These are phyloP conservation scores for Drosophila nasuta DNA, from an alignment of 1,140 invertebrate species.

Conservation along the genomic window DNA sequence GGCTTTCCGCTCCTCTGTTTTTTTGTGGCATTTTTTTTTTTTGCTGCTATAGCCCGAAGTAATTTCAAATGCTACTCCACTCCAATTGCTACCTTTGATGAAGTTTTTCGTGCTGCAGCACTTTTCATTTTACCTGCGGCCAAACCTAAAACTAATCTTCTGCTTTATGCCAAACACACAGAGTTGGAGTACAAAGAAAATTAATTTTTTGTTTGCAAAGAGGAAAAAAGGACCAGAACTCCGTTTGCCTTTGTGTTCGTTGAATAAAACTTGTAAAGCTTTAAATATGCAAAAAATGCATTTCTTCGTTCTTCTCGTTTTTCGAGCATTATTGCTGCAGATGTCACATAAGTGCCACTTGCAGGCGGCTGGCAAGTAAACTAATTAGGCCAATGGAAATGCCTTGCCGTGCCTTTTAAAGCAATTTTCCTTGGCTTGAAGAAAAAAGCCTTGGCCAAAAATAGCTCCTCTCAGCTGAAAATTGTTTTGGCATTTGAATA, in stretches of 20 bases:
- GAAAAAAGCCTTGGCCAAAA: constrained; percentile 19
- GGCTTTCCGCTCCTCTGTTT: neutral
- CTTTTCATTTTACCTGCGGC: constrained; percentile 16
- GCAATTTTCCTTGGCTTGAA: neutral
- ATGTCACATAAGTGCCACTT: constrained; percentile 30
- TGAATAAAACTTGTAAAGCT: constrained; percentile 12
- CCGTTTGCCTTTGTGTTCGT: constrained; percentile 8
- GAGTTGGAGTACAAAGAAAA: constrained; percentile 17
- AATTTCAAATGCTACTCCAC: constrained; percentile 28
- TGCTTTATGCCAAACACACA: constrained; percentile 17
- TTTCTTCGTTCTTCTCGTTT: neutral
- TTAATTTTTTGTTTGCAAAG: constrained; percentile 24
- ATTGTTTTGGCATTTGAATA: constrained; percentile 41
- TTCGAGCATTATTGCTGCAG: neutral
- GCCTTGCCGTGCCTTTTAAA: constrained; percentile 3
- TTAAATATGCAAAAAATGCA: constrained; percentile 4
- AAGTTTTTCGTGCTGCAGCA: constrained; percentile 27
- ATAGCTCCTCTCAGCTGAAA: constrained; percentile 13
- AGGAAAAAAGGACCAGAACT: neutral
- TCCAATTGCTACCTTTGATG: constrained; percentile 26
- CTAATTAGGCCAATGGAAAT: constrained; percentile 37
- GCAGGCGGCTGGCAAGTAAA: constrained; percentile 27
- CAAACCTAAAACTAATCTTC: constrained; percentile 35
- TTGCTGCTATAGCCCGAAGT: constrained; percentile 7
- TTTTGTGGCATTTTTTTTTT: too few relatives aligned